A percentile compares a stretch with the other conserved stretches of the same genome.
These are phyloP conservation scores for Drosophila recens DNA, from an alignment of 2,888 invertebrate genomes.

Conservation along the genomic window DNA sequence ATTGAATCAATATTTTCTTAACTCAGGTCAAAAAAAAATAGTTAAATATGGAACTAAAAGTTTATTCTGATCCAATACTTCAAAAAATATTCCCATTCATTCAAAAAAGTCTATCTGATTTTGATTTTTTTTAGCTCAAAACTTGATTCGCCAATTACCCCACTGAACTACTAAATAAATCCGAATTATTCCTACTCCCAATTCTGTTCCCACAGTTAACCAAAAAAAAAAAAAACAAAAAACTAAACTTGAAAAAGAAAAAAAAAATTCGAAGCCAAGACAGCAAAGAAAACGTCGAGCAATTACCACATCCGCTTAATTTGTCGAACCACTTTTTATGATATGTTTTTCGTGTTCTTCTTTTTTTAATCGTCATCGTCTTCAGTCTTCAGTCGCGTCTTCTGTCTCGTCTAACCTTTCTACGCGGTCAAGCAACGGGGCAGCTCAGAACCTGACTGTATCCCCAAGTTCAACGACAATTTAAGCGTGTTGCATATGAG, in stretches of 20 bases:
- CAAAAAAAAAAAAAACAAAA: background rate
- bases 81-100: too few species aligned
- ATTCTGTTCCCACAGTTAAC: conserved; percentile 9
- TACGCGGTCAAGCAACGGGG: conserved; percentile 23
- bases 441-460: conserved; percentile 25
- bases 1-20: too few species aligned
- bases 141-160: conserved; percentile 1
- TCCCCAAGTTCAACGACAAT: conserved; percentile 23
- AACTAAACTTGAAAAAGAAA: background rate
- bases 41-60: too few species aligned
- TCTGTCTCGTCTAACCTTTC: conserved; percentile 39
- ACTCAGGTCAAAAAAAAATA: too few species aligned
- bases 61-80: too few species aligned
- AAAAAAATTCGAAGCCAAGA: background rate
- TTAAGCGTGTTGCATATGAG: background rate
- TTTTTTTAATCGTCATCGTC: conserved; percentile 41
- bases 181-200: conserved; percentile 1
- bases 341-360: conserved; percentile 9
- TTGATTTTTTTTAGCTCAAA: background rate
- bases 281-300: conserved; percentile 48
- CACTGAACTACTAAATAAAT: conserved; percentile 2
- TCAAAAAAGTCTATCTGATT: too few species aligned
- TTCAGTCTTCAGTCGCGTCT: conserved; percentile 15
- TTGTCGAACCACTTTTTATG: conserved; percentile 54
- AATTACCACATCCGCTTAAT: conserved; percentile 77